These are phyloP conservation scores for Otus sunia DNA, from an alignment of 2,113 vertebrate genomes.

Conservation along the genomic window DNA sequence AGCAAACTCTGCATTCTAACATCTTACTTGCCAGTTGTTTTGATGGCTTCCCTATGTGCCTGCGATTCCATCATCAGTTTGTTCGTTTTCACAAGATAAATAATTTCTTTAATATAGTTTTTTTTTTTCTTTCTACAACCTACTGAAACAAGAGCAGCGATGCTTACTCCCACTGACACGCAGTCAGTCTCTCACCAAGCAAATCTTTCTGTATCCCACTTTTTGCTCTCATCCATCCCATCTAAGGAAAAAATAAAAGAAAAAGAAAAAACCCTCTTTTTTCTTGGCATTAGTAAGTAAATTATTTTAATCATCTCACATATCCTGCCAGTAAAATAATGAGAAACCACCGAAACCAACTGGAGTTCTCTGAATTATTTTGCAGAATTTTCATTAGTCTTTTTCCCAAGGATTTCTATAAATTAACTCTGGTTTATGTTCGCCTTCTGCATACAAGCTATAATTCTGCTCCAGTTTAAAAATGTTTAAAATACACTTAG, in stretches of 20 bases:
- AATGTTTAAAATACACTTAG: background rate
- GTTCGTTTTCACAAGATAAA: background rate
- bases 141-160: background rate
- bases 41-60: rapidly evolving
- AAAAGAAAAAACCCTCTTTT: background rate
- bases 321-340: background rate
- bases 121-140: background rate
- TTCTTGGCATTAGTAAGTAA: background rate
- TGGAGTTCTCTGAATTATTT: background rate
- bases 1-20: background rate
- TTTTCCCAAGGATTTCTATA: background rate
- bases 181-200: background rate
- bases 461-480: background rate
- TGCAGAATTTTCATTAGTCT: background rate
- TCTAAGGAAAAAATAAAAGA: background rate
- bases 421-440: background rate
- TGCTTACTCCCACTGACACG: background rate
- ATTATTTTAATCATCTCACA: background rate
- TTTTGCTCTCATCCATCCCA: background rate
- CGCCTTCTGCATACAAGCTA: background rate
- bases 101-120: background rate
- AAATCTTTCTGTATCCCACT: background rate
- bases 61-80: background rate
- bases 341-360: background rate
- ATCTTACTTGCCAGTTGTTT: background rate